These are phyloP conservation scores for Macrobrachium rosenbergii DNA, from an alignment of 1,140 invertebrate genomes.

Conservation along the genomic window DNA sequence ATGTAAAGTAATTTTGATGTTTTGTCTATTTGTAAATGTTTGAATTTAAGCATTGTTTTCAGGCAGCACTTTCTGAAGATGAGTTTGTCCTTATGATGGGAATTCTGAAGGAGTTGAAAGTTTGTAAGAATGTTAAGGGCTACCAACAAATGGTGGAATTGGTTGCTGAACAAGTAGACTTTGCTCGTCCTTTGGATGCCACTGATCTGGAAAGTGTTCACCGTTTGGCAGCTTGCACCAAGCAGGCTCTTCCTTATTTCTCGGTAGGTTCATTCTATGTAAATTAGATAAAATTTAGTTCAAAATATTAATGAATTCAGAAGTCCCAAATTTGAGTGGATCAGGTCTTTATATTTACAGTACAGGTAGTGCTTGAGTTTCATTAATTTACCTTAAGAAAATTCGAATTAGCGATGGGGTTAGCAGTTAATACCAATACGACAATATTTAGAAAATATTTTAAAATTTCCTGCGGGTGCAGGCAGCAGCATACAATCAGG, in stretches of 20 bases:
- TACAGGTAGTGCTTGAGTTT: too few relatives aligned
- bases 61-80: slow-evolving; percentile 79
- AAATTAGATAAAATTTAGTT: too few relatives aligned
- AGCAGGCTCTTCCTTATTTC: slow-evolving; percentile 87
- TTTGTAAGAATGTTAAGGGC: slow-evolving; percentile 84
- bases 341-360: too few relatives aligned
- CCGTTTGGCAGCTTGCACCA: slow-evolving; percentile 86
- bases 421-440: too few relatives aligned
- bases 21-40: not conserved
- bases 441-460: too few relatives aligned
- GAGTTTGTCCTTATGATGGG: slow-evolving; percentile 93
- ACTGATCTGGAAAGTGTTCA: slow-evolving; percentile 84
- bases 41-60: not conserved
- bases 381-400: too few relatives aligned
- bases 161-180: slow-evolving; percentile 84
- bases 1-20: not conserved
- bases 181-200: slow-evolving; percentile 82
- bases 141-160: slow-evolving; percentile 90
- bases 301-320: too few relatives aligned
- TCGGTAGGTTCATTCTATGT: slow-evolving; percentile 79
- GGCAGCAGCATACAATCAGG: too few relatives aligned
- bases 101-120: slow-evolving; percentile 83
- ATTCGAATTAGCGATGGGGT: too few relatives aligned
- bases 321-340: too few relatives aligned
- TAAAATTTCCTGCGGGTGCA: too few relatives aligned